A percentile compares a stretch with the other conserved stretches of the same genome.
These are phyloP conservation scores for Gymnoscopelus braueri DNA, from an alignment of 2,797 vertebrate species.

Conservation along the genomic window DNA sequence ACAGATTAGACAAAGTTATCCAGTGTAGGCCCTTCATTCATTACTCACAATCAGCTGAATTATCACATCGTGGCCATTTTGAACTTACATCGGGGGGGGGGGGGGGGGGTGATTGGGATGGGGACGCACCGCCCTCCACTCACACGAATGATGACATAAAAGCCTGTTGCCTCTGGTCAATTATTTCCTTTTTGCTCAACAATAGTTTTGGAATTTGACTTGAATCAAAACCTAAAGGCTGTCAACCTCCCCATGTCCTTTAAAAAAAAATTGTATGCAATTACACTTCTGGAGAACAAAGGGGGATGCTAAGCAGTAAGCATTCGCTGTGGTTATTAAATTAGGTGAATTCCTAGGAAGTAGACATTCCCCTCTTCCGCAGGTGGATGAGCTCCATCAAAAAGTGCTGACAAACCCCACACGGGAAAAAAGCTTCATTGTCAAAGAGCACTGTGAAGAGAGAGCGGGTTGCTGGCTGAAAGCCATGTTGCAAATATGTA, in stretches of 20 bases:
- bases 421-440: background rate
- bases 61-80: too few species aligned
- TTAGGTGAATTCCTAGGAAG: background rate
- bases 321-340: background rate
- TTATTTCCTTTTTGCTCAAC: background rate
- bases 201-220: background rate
- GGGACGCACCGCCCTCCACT: too few species aligned
- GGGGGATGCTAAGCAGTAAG: background rate
- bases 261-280: too few species aligned
- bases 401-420: constrained; percentile 1
- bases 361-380: background rate
- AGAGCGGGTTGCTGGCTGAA: background rate
- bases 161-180: too few species aligned
- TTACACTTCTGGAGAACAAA: background rate
- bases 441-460: background rate
- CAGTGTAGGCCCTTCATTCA: background rate
- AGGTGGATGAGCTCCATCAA: constrained; percentile 16
- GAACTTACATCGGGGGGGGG: too few species aligned
- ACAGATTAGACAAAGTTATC: background rate
- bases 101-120: too few species aligned
- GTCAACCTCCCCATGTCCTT: background rate
- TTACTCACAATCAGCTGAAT: background rate
- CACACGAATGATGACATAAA: too few species aligned
- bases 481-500: background rate
- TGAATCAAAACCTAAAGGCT: background rate